Base-by-base conservation (phyloP, 1,140 invertebrate genomes). In the Drosophila pachea region DNA sequence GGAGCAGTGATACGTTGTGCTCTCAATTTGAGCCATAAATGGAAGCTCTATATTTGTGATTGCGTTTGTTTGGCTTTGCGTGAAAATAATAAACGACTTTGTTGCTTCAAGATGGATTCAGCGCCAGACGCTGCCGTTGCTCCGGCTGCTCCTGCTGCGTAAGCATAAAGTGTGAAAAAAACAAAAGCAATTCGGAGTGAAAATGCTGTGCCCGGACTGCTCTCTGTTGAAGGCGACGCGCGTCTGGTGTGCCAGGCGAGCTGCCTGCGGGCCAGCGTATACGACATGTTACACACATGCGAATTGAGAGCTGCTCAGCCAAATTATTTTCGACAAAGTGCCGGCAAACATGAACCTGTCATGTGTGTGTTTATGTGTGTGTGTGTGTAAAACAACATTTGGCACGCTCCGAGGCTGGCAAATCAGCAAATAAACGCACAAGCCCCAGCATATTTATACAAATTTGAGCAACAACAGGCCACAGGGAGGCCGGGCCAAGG, bases 61-160 rank as follows among this genome's bases (percentile, higher is more conserved):
- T 64, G 40, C 52, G 61, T 47, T 64, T 55, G 61, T 43, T 55
- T 54, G 48, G 11, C 12, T 62, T 48, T 82, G 74, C 75, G 81
- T 81, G 74, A 86, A 86, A 86, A 86, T 86, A 86, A 86, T 75
- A 86, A 86, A 86, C 81, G 81, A 77, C 81, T 86, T 86, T 86
- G 70, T 56, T 77, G 81, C 81, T 76, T 66, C 64, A 48, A 74
- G 53, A 60, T 40, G 77, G 64, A 52, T 38, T 8, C 50, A 47
- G 56, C 9, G 42, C 40, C 31, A 32, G 40, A 38, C 6, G 8
- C 9, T 33, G 53, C 29, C n/a, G 40, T 4, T 14, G 12, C 7
- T n/a, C 36, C 43, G 38, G 36, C 7, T 4, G 12, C 38, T 40
- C 29, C 31, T 70, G 74, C 71, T 56, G 49, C 64, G 64, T 82